phyloP scores from a whole-genome alignment of 2,113 vertebrate species.

The Syrrhaptes paradoxus region DNA sequence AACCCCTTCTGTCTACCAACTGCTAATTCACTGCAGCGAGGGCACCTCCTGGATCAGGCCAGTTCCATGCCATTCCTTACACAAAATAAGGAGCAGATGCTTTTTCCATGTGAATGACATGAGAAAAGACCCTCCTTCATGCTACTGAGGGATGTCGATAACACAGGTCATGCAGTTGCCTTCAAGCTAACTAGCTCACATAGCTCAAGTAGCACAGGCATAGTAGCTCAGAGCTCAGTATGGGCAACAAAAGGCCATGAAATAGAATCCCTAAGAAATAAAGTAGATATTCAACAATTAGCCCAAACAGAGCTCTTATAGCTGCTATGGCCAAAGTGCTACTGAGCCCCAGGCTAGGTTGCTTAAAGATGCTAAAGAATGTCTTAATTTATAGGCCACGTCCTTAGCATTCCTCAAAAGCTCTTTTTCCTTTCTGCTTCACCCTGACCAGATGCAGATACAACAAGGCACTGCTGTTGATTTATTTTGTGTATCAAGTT shows the following conservation, averaged over 20 bases:
- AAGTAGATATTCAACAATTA: not conserved
- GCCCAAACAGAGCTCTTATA: not conserved
- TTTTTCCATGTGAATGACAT: not conserved
- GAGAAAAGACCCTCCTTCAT: not conserved
- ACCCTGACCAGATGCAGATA: not conserved
- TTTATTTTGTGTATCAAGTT: not conserved
- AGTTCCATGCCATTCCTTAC: not conserved
- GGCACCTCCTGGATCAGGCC: not conserved
- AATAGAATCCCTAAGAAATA: not conserved
- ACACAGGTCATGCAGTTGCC: fast-evolving
- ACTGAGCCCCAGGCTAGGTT: not conserved
- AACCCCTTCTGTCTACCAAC: fast-evolving
- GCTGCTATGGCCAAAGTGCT: not conserved
- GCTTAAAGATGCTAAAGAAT: slow-evolving; percentile 18
- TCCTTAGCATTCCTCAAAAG: not conserved
- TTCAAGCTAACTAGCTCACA: not conserved
- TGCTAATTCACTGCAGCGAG: not conserved
- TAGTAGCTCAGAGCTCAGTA: not conserved
- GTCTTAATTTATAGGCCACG: not conserved
- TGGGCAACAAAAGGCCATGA: not conserved
- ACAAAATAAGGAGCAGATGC: not conserved
- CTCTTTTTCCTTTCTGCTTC: not conserved
- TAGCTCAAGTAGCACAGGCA: not conserved
- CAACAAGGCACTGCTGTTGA: not conserved
- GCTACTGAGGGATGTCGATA: not conserved